These are phyloP conservation scores for Cheirogaleus major DNA, from an alignment of 2,797 vertebrate genomes.

Conservation along the genomic window DNA sequence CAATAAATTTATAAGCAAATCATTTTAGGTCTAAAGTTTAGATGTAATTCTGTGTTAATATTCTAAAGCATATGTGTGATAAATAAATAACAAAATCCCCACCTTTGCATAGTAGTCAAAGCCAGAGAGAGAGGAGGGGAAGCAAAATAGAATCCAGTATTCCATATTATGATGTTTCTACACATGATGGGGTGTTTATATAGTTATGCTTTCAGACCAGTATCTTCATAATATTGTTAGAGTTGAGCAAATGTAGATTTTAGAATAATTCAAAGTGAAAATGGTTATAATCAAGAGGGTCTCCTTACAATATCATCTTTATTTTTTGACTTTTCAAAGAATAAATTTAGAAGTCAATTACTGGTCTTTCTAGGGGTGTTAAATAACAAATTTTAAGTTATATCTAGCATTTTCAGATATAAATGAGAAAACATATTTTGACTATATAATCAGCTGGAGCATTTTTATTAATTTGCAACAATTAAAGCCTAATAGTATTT, in stretches of 20 bases:
- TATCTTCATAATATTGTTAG: not conserved
- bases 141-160: not conserved
- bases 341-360: conserved; percentile 39
- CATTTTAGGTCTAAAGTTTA: not conserved
- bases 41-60: not conserved
- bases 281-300: not conserved
- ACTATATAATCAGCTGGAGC: not conserved
- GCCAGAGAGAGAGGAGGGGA: not conserved
- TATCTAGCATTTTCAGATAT: conserved; percentile 56
- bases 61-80: not conserved
- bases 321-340: conserved; percentile 36
- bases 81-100: not conserved
- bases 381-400: conserved; percentile 47
- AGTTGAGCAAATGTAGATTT: not conserved
- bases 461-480: conserved; percentile 49
- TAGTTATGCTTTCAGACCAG: not conserved
- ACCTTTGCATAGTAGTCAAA: not conserved
- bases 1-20: not conserved
- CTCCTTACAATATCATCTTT: conserved; percentile 1
- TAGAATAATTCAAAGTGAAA: conserved; percentile 9
- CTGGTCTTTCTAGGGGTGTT: not conserved
- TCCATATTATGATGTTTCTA: not conserved
- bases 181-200: not conserved
- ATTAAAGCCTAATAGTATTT: conserved; percentile 33
- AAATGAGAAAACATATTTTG: not conserved